Evolutionary conservation across 2,888 invertebrate genomes (phyloP), one percentile per base, ranked within the genome.

Genomic region (Cephus sareptanus): DNA sequence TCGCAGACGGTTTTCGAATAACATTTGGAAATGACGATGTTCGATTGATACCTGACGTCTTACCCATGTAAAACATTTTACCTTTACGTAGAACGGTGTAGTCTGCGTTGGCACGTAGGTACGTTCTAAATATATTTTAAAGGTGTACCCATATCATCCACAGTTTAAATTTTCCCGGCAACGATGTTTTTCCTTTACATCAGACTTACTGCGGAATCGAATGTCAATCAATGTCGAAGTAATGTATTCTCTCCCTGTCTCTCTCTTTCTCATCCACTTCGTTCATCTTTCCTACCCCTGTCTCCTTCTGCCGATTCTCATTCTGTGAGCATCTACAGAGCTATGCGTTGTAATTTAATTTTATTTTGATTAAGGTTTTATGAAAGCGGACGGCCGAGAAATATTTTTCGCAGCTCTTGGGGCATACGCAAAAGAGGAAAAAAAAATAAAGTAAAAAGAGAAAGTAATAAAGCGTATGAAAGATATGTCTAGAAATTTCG

Each of bases 41-140:
- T 88, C 86, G 86, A 89, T 90, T 71, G 71, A 71, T 71, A 71
- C 11, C 71, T 71, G 71, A 71, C 71, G 71, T 71, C 30, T 71
- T 33, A 71, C 71, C 71, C 30, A 30, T n/a, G 71, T 71, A 34
- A 56, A 23, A 1, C 56, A 56, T 56, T 56, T 56, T 56, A 23
- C 56, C 56, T 23, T 9, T 56, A 23, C 1, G 23, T 9, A 56
- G 6, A 23, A 2, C 56, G 9, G 9, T 56, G 23, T 9, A 56
- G 23, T 23, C 23, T 2, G 23, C 9, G 2, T 56, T 23, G 56
- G 23, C 56, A 6, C 2, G 15, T 23, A 23, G 56, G 23, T 23
- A 56, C 1, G 56, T 23, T 23, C 2, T 56, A 23, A 56, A 56
- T 56, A 56, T n/a, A 56, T 56, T 9, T 23, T 56, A 9, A 1